phyloP scores from a whole-genome alignment of 92 coral and sea anemone species.

The Pocillopora meandrina region DNA sequence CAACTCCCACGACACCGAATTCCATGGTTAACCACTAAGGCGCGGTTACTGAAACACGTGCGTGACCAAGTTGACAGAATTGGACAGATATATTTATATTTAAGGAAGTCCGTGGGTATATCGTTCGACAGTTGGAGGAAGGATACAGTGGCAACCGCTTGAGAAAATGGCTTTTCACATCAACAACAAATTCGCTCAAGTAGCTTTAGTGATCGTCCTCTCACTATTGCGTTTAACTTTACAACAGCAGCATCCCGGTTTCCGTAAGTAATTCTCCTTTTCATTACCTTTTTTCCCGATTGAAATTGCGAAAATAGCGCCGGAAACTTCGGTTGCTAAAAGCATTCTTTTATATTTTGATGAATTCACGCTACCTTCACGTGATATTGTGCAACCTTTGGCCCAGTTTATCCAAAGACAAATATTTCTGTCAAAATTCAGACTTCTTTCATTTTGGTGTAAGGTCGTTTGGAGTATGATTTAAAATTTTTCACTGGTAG shows the following conservation, averaged over 20 bases:
- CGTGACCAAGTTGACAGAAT: neutral
- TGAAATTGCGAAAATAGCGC: no score
- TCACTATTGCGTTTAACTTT: constrained; percentile 2
- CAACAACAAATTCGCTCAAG: constrained; percentile 1
- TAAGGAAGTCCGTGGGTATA: constrained; percentile 5
- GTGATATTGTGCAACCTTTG: no score
- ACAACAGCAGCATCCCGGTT: constrained; percentile 19
- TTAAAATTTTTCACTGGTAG: no score
- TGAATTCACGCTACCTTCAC: no score
- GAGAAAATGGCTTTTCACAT: constrained; percentile 5
- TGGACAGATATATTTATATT: neutral
- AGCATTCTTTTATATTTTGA: no score
- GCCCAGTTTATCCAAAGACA: no score
- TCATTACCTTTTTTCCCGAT: no score
- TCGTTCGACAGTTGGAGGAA: neutral
- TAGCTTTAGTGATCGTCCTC: neutral
- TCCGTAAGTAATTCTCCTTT: constrained; percentile 8
- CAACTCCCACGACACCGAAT: neutral
- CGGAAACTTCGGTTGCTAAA: no score
- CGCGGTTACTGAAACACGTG: constrained; percentile 18
- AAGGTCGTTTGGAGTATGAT: no score
- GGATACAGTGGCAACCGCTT: constrained; percentile 22
- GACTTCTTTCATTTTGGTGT: no score
- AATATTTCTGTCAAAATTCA: no score
- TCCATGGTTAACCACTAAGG: constrained; percentile 14